A percentile compares a stretch with the other conserved stretches of the same genome.
Evolutionary conservation across 1,140 invertebrate genomes (phyloP).

Genomic region (Drosophila prosaltans): DNA sequence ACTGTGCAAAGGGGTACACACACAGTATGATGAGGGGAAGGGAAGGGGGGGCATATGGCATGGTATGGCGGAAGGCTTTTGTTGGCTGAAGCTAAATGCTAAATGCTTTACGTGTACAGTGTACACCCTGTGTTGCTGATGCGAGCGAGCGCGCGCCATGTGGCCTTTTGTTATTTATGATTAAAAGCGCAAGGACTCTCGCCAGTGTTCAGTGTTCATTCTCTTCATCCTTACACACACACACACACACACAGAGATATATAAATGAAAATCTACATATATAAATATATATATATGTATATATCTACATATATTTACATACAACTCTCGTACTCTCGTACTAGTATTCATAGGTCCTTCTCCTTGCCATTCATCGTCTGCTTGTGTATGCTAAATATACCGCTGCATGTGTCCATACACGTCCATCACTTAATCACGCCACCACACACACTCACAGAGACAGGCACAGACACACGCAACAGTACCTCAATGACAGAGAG

Average conservation of each 20-base stretch:
- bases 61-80: constrained; percentile 54
- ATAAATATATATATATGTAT: constrained; percentile 42
- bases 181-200: constrained; percentile 77
- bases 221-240: constrained; percentile 6
- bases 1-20: constrained; percentile 31
- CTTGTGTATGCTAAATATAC: constrained; percentile 79
- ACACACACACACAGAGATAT: constrained; percentile 1
- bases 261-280: constrained; percentile 33
- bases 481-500: not conserved
- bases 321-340: constrained; percentile 11
- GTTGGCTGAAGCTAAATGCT: constrained; percentile 65
- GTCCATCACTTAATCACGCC: constrained; percentile 81
- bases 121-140: constrained; percentile 17
- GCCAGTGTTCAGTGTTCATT: constrained; percentile 39
- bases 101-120: constrained; percentile 48
- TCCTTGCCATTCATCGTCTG: constrained; percentile 19
- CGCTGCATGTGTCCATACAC: constrained; percentile 79
- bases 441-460: constrained; percentile 41
- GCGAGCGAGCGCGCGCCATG: constrained; percentile 63
- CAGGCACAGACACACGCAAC: not conserved
- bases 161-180: constrained; percentile 79
- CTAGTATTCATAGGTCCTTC: not conserved
- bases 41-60: not conserved
- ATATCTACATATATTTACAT: constrained; percentile 52
- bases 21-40: constrained; percentile 18